Evolutionary conservation across 2,797 vertebrate genomes (phyloP), one percentile per base, ranked within the genome.

Genomic region (Mormyrops attenuatus): DNA sequence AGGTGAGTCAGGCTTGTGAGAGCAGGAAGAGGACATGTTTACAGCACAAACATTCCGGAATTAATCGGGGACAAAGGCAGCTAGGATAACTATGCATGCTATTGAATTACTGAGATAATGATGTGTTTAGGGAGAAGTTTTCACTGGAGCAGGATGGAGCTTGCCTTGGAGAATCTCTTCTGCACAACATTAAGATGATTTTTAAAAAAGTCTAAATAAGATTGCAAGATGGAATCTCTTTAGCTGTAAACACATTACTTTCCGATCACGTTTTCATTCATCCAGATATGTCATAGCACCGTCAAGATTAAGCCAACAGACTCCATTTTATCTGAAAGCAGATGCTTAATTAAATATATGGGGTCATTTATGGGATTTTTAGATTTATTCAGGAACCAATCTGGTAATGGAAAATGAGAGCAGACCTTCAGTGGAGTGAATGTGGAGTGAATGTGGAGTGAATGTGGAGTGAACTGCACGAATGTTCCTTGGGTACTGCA

Each of bases 71-170:
- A 60, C 86, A 20, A 41, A 87, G n/a, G 34, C 86, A 41, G 86
- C 30, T 44, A 20, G 15, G 15, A 53, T 55, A 87, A 57, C 50
- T 57, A 9, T 20, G 30, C 6, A 2, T 53, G 85, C n/a, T 87
- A 41, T 60, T 87, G 55, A 60, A 22, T 87, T 57, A 60, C 34
- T 47, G 52, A 22, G 55, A 63, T 22, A 87, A 87, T 60, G 7
- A 87, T 20, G 86, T 47, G 86, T 87, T 87, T 57, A 22, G 55
- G 55, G 86, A 47, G 55, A 87, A 38, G 86, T 87, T 44, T 63
- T 87, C 55, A 22, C 55, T 41, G 30, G 8, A 7, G 52, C 3
- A 0, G 34, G 53, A 60, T 53, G 7, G 6, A 41, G 17, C 30
- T 57, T 87, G 52, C 49, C 30, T 41, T 17, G 15, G 49, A 60